A percentile compares a stretch with the other conserved stretches of the same genome.
Evolutionary conservation across 2,113 vertebrate genomes (phyloP).

Genomic region (Chamaea fasciata): DNA sequence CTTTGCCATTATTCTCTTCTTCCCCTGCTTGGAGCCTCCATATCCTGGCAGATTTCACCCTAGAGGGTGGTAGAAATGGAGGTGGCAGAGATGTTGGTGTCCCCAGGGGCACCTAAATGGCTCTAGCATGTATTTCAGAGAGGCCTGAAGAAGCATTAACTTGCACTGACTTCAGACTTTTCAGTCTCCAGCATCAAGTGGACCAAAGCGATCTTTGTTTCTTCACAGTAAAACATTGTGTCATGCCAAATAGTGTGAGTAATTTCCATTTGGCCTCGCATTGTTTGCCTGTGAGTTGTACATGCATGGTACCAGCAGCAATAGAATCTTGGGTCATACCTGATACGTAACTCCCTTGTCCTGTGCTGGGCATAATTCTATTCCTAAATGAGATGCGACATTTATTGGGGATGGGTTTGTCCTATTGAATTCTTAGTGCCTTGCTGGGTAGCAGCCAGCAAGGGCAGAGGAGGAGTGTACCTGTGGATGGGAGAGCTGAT

Average conservation of each 20-base stretch:
- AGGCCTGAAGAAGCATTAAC: background rate
- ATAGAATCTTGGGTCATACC: background rate
- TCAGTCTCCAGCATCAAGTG: background rate
- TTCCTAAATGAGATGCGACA: background rate
- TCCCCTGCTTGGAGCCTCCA: background rate
- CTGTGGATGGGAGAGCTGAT: background rate
- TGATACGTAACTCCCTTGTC: background rate
- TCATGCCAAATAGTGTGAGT: background rate
- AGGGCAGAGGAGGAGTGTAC: background rate
- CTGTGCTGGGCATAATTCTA: background rate
- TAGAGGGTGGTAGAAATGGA: background rate
- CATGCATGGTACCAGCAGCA: background rate
- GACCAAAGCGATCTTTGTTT: background rate
- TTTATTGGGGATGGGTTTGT: background rate
- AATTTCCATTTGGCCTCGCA: background rate
- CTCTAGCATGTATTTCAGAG: background rate
- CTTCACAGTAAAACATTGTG: background rate
- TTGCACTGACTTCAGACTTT: background rate
- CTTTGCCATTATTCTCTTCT: background rate
- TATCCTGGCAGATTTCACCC: background rate
- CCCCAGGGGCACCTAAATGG: background rate
- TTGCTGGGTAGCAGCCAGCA: background rate
- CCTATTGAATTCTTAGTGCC: background rate
- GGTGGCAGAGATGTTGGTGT: rapidly evolving
- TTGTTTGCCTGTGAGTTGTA: background rate